phyloP scores from a whole-genome alignment of 2,797 vertebrate genomes.

The Xenops minutus region DNA sequence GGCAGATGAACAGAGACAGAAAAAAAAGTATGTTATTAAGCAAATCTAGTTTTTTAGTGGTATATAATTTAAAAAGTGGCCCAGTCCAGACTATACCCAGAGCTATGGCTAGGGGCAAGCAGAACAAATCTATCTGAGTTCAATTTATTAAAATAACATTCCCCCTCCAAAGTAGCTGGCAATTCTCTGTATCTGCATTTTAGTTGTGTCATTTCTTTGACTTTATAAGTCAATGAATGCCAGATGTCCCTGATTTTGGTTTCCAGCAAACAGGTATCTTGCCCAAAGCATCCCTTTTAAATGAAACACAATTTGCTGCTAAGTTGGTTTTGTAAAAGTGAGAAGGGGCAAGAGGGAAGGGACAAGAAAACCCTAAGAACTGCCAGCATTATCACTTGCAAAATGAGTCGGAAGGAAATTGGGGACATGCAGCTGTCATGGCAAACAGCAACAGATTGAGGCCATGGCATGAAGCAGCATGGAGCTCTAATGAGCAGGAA shows the following conservation, averaged over 20 bases:
- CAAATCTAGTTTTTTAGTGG: background rate
- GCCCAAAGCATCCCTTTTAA: slow-evolving; percentile 7
- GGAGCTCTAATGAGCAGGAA: slow-evolving; percentile 39
- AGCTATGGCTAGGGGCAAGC: background rate
- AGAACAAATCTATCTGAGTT: slow-evolving; percentile 8
- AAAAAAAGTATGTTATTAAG: background rate
- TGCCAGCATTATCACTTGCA: background rate
- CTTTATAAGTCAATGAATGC: slow-evolving; percentile 52
- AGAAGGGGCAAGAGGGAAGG: background rate
- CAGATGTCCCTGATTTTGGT: slow-evolving; percentile 33
- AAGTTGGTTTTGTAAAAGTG: slow-evolving; percentile 1
- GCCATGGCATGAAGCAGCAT: slow-evolving; percentile 40
- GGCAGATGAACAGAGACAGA: background rate
- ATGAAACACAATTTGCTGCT: slow-evolving; percentile 17
- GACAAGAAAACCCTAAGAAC: background rate
- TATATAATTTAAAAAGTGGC: background rate
- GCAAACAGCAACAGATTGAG: slow-evolving; percentile 55
- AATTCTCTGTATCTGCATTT: slow-evolving; percentile 36
- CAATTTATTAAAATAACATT: slow-evolving; percentile 21
- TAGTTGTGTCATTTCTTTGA: slow-evolving; percentile 40
- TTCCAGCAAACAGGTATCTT: slow-evolving; percentile 51
- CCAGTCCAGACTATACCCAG: background rate
- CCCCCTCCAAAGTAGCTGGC: background rate
- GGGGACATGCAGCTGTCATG: slow-evolving; percentile 48
- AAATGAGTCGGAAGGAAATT: slow-evolving; percentile 30